Base-by-base conservation (phyloP, 2,113 vertebrate genomes). In the Arizona elegans region DNA sequence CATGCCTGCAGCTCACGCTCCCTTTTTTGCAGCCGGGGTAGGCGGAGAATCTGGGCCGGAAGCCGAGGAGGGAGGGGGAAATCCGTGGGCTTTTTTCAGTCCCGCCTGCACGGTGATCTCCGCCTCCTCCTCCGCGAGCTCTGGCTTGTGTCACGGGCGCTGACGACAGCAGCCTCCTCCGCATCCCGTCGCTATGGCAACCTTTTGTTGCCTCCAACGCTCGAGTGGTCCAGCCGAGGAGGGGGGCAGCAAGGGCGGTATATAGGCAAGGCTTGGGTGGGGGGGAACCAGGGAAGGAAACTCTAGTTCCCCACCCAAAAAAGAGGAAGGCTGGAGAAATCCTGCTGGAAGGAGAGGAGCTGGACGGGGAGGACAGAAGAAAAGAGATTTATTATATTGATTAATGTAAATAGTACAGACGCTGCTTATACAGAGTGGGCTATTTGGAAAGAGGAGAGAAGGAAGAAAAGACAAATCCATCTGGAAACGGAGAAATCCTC, bases 131-230 rank as follows among this genome's bases (percentile, higher is more conserved):
- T 29, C 50, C 86, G 3, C 86, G 88, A 26, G 70, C 88, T n/a
- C 38, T 15, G 3, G 56, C 86, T 0, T 91, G 75, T 90, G 59
- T 59, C 19, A 90, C 94, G 54, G 92, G 62, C 95, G 94, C 91
- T 88, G 96, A 97, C 95, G 92, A 38, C 92, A 93, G 92, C 93
- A 89, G 59, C 93, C 90, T 24, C 70, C 93, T 91, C 90, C 93
- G 70, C 93, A 93, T 92, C 87, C 55, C 2, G 87, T 93, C 70
- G 70, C 93, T 70, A 92, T 92, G 90, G 87, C 93, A 93, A 92
- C 93, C 87, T 33, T 89, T 92, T 92, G 93, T 91, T 93, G 62
- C 93, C 93, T 92, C 93, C 93, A 90, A 93, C 93, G 93, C 89
- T 93, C 15, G 92, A 87, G 81, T 90, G 92, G 89, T 93, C 89